A percentile compares a stretch with the other conserved stretches of the same genome.
Conservation (phyloP, 2,888 invertebrate genomes). For the Tromatobia lineatoria region DNA sequence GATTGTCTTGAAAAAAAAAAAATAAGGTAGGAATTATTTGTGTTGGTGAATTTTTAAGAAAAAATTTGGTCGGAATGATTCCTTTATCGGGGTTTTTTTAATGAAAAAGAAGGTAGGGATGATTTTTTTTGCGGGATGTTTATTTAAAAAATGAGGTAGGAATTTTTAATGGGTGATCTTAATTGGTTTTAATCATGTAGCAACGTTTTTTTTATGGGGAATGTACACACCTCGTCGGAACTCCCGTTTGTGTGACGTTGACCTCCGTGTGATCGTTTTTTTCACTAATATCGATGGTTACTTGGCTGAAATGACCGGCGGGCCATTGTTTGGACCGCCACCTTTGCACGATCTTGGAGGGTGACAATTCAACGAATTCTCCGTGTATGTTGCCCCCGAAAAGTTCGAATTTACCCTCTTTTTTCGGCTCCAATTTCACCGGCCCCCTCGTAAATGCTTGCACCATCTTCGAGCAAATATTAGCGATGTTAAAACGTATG, state of each 20-base stretch:
- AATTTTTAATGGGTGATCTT: too few species aligned
- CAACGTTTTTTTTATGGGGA: not conserved
- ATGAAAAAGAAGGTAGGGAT: too few species aligned
- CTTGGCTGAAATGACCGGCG: slow-evolving; percentile 94
- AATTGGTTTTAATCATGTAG: too few species aligned
- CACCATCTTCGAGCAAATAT: slow-evolving; percentile 89
- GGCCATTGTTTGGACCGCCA: slow-evolving; percentile 99
- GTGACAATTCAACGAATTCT: slow-evolving; percentile 94
- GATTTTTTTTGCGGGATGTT: not conserved
- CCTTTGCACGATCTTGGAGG: slow-evolving; percentile 93
- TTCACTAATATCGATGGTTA: slow-evolving; percentile 94
- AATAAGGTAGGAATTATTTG: too few species aligned
- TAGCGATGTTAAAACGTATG: not conserved
- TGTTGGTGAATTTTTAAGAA: too few species aligned
- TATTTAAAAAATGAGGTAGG: too few species aligned
- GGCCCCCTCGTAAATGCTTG: slow-evolving; percentile 95
- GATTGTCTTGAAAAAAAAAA: too few species aligned
- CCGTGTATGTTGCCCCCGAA: slow-evolving; percentile 98
- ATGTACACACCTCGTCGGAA: slow-evolving; percentile 89
- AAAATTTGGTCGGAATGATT: too few species aligned
- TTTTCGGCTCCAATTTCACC: slow-evolving; percentile 92
- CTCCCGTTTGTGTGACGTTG: slow-evolving; percentile 92
- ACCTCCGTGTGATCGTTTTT: slow-evolving; percentile 96
- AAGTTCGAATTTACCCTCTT: slow-evolving; percentile 95
- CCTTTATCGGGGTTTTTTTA: too few species aligned